A percentile compares a stretch with the other conserved stretches of the same genome.
phyloP scores from a whole-genome alignment of 2,113 vertebrate genomes.

The Todiramphus chloris region DNA sequence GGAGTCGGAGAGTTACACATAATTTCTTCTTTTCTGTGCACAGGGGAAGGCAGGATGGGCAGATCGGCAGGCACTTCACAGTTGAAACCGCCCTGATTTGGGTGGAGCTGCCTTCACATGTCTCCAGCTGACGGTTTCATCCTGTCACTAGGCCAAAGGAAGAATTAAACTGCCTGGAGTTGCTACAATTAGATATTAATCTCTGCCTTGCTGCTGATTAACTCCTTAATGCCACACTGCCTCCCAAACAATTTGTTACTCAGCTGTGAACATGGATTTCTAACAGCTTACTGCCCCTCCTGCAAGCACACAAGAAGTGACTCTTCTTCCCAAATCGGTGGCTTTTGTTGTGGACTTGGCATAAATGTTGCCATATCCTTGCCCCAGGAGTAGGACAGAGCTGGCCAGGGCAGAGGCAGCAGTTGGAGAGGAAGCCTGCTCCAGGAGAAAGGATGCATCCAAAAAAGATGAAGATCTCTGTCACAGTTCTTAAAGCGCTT shows the following conservation, averaged over 20 bases:
- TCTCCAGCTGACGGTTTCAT: neutral
- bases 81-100: neutral
- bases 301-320: fast-evolving
- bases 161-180: slow-evolving; percentile 11
- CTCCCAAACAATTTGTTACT: neutral
- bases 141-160: neutral
- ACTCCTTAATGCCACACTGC: neutral
- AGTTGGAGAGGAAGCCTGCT: neutral
- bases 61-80: neutral
- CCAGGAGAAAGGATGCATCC: neutral
- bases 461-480: neutral
- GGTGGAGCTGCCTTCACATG: slow-evolving; percentile 10
- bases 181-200: slow-evolving; percentile 8
- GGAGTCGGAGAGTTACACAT: neutral
- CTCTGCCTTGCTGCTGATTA: slow-evolving; percentile 29
- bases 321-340: neutral
- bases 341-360: neutral
- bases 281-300: neutral
- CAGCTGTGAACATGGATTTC: neutral
- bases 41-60: fast-evolving
- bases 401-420: neutral
- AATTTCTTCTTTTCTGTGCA: neutral
- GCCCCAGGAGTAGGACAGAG: neutral
- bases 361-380: neutral
- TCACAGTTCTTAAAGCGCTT: neutral